Evolutionary conservation across 2,797 vertebrate species (phyloP), one percentile per base, ranked within the genome.

Genomic region (Notolepis coatsorum): DNA sequence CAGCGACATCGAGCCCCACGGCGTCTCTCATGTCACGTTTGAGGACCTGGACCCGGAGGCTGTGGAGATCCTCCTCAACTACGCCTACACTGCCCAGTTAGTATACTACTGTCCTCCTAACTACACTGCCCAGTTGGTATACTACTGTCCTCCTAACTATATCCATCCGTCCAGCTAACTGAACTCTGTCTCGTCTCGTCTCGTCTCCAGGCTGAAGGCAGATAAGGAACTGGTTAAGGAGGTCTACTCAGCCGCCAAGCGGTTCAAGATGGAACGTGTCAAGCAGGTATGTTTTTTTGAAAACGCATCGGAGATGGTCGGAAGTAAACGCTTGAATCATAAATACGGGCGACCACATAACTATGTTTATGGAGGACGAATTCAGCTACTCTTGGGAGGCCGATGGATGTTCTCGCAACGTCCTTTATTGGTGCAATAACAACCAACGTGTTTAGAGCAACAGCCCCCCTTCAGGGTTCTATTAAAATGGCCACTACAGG

Each of bases 21-120:
- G 97, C 50, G 81, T 98, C 82, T 97, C 97, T 5, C 97, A 98
- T 43, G 96, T 99, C 69, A 98, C 96, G 74, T 97, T 99, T 31
- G 97, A 99, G 78, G 98, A 99, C 88, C 91, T 99, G 88, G 95
- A 98, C 75, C 97, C 97, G 18, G 95, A 95, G 75, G 98, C 98
- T 81, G 95, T 99, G 82, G 98, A 99, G 93, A 92, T 99, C 79
- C 89, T 99, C 69, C 84, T 99, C 73, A 98, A 97, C 92, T 99
- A 99, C 2, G 97, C 97, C 77, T 99, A 99, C 28, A 99, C 98
- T 89, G 97, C 98, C 83, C 97, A 99, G 98, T 99, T 75, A 95
- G 96, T 87, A 71, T 27, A 20, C 21, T 5, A 21, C 13, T n/a
- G n/a, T n/a, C n/a, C 6, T 50, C 1, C 13, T 21, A 58, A 15